Base-by-base conservation (phyloP, 2,113 vertebrate genomes). In the Albula goreensis region DNA sequence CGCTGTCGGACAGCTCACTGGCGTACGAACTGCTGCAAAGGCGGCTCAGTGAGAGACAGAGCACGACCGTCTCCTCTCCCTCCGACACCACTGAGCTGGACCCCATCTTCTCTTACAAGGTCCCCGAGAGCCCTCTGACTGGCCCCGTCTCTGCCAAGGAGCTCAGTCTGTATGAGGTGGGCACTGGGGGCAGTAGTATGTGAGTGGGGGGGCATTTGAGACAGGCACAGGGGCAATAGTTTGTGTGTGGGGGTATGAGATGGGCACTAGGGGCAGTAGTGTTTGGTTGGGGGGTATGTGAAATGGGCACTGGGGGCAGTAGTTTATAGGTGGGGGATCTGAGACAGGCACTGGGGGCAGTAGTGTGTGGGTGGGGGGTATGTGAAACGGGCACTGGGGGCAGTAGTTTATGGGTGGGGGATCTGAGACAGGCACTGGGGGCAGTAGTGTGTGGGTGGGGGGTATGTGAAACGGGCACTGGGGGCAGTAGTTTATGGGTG, bases 141-240 rank as follows among this genome's bases (percentile, higher is more conserved):
- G 78, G 83, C 5, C 80, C 89, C 0, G 25, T 53, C 3, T 86
- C 87, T 9, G 78, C 66, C 2, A 89, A 77, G 25, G 82, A 90
- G n/a, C 87, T 95, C 52, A 92, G 89, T 66, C 85, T 95, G 50
- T 94, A 87, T 50, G 94, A 94, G 89, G 96, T 98, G 88, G 91
- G 83, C 31, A 41, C 31, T 41, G 31, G 31, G 31, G 31, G 31
- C 31, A 41, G 31, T 41, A 41, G 31, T 9, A 13, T 56, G 52
- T 60, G 81, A n/a, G 31, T 4, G 31, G 8, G 17, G 22, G 50
- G 9, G 49, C 13, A 50, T 66, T 6, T 80, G 13, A 13, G 12
- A 6, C 7, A 49, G 78, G 15, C 17, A 49, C 15, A 19, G 9
- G 80, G 7, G 50, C 52, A 19, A 31, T n/a, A 63, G 4, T 6